A percentile compares a stretch with the other conserved stretches of the same genome.
These are phyloP conservation scores for Lerista edwardsae DNA, from an alignment of 2,797 vertebrate species.

Conservation along the genomic window DNA sequence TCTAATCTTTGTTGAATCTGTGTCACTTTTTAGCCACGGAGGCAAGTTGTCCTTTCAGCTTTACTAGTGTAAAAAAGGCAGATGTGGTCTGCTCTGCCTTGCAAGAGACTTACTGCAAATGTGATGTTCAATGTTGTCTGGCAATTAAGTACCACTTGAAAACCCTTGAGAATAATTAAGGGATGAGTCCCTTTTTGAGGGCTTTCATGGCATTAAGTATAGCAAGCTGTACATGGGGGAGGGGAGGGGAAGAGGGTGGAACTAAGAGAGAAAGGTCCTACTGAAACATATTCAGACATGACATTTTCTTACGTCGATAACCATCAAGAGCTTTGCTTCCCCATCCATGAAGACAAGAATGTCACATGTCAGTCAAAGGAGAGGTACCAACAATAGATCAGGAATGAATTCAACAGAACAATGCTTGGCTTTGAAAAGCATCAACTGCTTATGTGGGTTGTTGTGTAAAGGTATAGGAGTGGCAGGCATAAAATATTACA, in stretches of 20 bases:
- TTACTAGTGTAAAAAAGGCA: neutral
- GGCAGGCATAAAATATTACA: constrained; percentile 64
- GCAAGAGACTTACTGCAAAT: constrained; percentile 70
- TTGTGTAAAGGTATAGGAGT: constrained; percentile 60
- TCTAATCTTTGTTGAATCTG: neutral
- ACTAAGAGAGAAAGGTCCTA: constrained; percentile 68
- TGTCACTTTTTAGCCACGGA: neutral
- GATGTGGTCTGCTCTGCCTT: constrained; percentile 28
- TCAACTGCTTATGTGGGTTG: constrained; percentile 41
- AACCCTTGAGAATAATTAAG: constrained; percentile 71
- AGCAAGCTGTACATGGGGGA: constrained; percentile 65
- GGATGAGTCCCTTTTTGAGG: constrained; percentile 65
- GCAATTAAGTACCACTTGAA: constrained; percentile 73
- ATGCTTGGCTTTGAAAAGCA: constrained; percentile 52
- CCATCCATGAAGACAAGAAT: constrained; percentile 89
- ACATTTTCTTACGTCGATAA: constrained; percentile 95
- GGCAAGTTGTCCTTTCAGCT: constrained; percentile 1
- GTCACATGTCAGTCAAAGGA: constrained; percentile 91
- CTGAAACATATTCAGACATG: constrained; percentile 81
- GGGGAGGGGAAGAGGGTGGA: constrained; percentile 62
- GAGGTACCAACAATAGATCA: constrained; percentile 62
- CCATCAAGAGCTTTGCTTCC: constrained; percentile 87
- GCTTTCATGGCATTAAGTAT: constrained; percentile 72
- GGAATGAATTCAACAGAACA: constrained; percentile 55
- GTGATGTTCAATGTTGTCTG: constrained; percentile 71